Evolutionary conservation across 35 echinoderm and acorn worm species (phyloP).

Genomic region (Chiridota heheva): DNA sequence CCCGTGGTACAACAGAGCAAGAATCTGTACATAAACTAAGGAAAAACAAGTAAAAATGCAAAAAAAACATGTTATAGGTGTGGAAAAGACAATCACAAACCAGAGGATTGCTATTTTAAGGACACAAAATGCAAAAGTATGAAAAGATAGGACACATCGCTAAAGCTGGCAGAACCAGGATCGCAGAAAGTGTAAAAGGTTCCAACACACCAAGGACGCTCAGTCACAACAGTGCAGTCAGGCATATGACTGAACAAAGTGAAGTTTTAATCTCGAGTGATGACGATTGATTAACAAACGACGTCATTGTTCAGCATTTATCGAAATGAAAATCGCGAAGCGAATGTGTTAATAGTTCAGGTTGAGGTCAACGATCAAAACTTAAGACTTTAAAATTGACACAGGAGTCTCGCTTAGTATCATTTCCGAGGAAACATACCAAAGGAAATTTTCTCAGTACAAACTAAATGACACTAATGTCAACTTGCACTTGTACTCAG

Average conservation of each 20-base stretch:
- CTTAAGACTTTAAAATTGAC: slow-evolving; percentile 38
- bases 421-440: slow-evolving; percentile 31
- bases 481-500: slow-evolving; percentile 6
- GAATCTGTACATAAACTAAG: neutral
- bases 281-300: neutral
- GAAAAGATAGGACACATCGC: slow-evolving; percentile 58
- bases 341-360: neutral
- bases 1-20: too few relatives aligned
- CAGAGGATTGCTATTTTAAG: slow-evolving; percentile 10
- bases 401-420: slow-evolving; percentile 48
- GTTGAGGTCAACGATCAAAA: neutral
- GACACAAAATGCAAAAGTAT: slow-evolving; percentile 38
- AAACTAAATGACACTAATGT: neutral
- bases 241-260: neutral
- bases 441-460: neutral
- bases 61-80: slow-evolving; percentile 10
- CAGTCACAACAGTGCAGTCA: neutral
- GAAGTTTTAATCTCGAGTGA: neutral
- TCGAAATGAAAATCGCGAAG: neutral
- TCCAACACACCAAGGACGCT: slow-evolving; percentile 30
- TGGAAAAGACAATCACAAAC: slow-evolving; percentile 6
- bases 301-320: neutral
- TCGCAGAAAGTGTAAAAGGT: neutral
- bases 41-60: neutral
- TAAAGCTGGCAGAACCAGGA: slow-evolving; percentile 36